A percentile compares a stretch with the other conserved stretches of the same genome.
Evolutionary conservation across 2,113 vertebrate genomes (phyloP).

Genomic region (Myodes glareolus): DNA sequence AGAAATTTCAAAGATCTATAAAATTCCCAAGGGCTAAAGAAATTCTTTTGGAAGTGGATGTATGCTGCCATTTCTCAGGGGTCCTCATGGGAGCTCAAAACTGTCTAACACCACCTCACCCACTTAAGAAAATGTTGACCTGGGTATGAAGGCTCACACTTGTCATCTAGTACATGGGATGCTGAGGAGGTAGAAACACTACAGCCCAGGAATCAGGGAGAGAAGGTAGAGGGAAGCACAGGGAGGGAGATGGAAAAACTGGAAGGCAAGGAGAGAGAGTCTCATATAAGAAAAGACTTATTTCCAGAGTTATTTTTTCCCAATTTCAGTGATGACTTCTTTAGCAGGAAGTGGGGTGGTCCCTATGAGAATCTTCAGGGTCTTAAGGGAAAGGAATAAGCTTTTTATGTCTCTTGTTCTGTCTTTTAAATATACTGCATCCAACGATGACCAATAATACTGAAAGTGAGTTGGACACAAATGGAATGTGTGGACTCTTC

Average conservation of each 20-base stretch:
- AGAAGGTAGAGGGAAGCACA: too few relatives aligned
- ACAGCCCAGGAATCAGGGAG: background rate
- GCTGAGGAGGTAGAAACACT: background rate
- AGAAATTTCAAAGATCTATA: background rate
- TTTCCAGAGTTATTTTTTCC: background rate
- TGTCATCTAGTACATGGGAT: background rate
- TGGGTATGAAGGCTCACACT: background rate
- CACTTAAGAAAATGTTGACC: background rate
- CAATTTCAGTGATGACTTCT: background rate
- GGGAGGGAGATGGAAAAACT: background rate
- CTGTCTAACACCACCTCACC: background rate
- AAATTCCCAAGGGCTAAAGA: background rate
- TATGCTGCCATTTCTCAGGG: background rate
- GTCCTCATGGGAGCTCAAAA: background rate
- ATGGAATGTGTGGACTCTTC: background rate
- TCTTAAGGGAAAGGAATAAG: background rate
- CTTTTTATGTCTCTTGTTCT: background rate
- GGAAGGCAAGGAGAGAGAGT: background rate
- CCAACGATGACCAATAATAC: background rate
- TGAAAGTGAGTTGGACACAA: background rate
- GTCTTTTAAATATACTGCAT: background rate
- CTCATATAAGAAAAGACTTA: background rate
- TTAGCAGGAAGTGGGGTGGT: background rate
- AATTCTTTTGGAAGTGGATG: background rate
- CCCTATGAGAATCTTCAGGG: background rate